phyloP scores from a whole-genome alignment of 2,797 vertebrate species.

The Melanogrammus aeglefinus region DNA sequence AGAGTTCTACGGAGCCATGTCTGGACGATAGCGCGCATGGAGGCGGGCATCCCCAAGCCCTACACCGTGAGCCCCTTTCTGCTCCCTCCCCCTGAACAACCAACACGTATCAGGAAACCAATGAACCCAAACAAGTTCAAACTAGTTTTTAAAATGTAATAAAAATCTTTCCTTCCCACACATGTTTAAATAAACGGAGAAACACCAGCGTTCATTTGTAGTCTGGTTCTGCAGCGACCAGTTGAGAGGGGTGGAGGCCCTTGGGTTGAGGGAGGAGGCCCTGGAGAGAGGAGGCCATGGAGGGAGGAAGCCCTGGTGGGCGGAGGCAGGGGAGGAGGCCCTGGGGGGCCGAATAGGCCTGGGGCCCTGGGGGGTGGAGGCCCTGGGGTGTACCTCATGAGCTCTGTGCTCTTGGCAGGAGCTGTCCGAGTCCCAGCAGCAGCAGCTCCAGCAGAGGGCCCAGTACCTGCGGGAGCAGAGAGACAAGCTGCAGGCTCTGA shows the following conservation, averaged over 20 bases:
- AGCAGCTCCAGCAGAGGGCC: slow-evolving; percentile 88
- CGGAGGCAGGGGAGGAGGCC: no score
- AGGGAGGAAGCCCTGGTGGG: no score
- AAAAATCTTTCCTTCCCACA: background rate
- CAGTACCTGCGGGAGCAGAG: slow-evolving; percentile 90
- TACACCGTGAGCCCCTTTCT: slow-evolving; percentile 72
- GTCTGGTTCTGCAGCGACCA: background rate
- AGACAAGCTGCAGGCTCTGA: slow-evolving; percentile 87
- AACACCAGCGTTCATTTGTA: no score
- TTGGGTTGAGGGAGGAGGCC: no score
- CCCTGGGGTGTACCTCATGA: background rate
- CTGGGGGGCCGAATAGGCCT: no score
- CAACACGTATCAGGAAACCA: background rate
- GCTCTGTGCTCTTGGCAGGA: slow-evolving; percentile 63
- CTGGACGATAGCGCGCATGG: slow-evolving; percentile 78
- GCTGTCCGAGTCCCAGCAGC: slow-evolving; percentile 78
- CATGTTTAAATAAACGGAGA: no score
- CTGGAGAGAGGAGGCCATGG: no score
- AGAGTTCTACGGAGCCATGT: slow-evolving; percentile 63
- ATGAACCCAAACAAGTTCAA: background rate
- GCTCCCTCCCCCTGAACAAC: background rate
- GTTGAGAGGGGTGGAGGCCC: background rate
- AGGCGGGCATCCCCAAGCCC: slow-evolving; percentile 75
- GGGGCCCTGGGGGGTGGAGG: background rate
- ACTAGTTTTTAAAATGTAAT: background rate